Evolutionary conservation across 2,113 vertebrate genomes (phyloP).

Genomic region (Coregonus clupeaformis): DNA sequence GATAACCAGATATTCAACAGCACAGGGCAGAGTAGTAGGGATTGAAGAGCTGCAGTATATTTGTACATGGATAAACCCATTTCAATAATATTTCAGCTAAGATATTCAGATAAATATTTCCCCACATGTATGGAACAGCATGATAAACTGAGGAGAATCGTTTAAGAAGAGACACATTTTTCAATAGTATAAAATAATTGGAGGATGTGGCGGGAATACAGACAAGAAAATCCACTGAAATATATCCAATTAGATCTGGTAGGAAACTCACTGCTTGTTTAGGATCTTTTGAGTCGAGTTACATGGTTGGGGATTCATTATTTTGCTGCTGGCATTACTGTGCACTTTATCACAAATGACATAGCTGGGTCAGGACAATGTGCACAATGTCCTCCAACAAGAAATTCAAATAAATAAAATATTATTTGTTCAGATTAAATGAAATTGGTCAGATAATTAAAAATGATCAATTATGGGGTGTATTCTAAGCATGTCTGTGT

Average conservation of each 20-base stretch:
- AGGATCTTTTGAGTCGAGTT: background rate
- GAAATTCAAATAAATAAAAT: background rate
- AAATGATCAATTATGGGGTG: background rate
- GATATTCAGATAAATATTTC: background rate
- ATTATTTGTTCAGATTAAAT: background rate
- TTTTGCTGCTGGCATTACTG: background rate
- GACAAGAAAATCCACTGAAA: too few relatives aligned
- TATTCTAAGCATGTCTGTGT: background rate
- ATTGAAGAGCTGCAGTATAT: background rate
- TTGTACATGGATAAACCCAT: background rate
- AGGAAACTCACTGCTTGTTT: background rate
- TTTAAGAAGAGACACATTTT: background rate
- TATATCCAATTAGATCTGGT: background rate
- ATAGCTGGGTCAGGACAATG: background rate
- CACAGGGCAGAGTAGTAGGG: background rate
- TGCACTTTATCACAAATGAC: background rate
- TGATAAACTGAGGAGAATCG: background rate
- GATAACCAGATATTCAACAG: background rate
- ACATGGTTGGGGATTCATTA: background rate
- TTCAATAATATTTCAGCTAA: background rate
- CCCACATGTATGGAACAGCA: background rate
- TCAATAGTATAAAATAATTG: background rate
- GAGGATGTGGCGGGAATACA: background rate
- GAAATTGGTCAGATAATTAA: background rate
- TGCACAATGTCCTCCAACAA: background rate